Evolutionary conservation across 2,113 vertebrate genomes (phyloP).

Genomic region (Cryptomyrus ogoouensis): DNA sequence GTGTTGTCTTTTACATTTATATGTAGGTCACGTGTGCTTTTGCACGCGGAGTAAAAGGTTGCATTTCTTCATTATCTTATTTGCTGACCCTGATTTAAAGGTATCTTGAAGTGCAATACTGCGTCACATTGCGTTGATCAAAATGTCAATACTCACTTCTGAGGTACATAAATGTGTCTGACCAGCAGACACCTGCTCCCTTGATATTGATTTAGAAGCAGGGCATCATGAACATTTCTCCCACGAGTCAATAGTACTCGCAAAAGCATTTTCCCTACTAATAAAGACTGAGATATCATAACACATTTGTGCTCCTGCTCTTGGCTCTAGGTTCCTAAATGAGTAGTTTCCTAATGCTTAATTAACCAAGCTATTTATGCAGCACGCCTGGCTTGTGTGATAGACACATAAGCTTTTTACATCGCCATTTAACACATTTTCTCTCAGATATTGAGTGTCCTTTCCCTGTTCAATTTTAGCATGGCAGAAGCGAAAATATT

Average conservation of each 20-base stretch:
- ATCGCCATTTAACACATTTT: background rate
- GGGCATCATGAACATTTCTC: background rate
- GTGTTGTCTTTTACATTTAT: background rate
- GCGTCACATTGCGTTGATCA: background rate
- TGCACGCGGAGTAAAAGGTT: background rate
- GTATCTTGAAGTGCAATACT: background rate
- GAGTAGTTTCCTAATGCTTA: background rate
- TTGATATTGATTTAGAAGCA: background rate
- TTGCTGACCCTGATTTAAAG: background rate
- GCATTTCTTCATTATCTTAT: slow-evolving; percentile 4
- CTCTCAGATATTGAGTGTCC: background rate
- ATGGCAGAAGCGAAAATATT: slow-evolving; percentile 15
- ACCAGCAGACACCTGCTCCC: background rate
- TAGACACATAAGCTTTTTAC: background rate
- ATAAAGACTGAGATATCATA: background rate
- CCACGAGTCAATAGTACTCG: background rate
- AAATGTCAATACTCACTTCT: background rate
- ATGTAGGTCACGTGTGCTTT: background rate
- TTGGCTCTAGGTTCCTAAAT: background rate
- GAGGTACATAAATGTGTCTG: background rate
- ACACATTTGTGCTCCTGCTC: background rate
- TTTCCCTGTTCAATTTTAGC: background rate
- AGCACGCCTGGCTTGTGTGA: background rate
- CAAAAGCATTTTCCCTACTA: background rate
- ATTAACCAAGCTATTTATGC: background rate